These are phyloP conservation scores for Bucco capensis DNA, from an alignment of 2,113 vertebrate genomes.

Conservation along the genomic window DNA sequence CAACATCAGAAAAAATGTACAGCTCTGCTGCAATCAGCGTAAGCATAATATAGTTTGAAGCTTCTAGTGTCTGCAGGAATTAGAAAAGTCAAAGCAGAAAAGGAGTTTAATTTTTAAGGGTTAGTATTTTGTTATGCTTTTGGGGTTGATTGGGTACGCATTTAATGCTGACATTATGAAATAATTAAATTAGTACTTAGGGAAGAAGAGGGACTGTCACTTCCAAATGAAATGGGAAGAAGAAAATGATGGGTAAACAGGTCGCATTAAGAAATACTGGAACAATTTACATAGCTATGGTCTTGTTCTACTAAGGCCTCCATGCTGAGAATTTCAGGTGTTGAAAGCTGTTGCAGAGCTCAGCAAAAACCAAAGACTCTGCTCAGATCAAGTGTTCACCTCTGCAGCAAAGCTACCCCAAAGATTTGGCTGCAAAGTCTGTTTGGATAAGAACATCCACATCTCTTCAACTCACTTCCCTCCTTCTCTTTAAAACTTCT, in stretches of 20 bases:
- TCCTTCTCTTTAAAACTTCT: neutral
- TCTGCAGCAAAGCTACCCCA: neutral
- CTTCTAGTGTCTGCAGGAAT: neutral
- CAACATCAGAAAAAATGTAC: neutral
- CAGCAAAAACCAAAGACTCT: neutral
- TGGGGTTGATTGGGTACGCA: neutral
- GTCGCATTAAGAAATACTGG: neutral
- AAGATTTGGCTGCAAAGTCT: neutral
- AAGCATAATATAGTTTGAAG: neutral
- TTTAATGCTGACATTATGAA: neutral
- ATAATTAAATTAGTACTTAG: neutral
- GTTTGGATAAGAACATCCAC: neutral
- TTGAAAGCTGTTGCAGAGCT: neutral
- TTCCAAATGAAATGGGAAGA: neutral
- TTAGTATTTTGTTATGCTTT: neutral
- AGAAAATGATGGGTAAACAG: neutral
- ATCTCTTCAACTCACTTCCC: neutral
- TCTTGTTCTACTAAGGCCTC: neutral
- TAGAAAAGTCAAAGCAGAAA: neutral
- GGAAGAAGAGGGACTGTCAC: neutral
- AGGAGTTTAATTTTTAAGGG: slow-evolving; percentile 1
- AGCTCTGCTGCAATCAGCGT: neutral
- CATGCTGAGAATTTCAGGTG: neutral
- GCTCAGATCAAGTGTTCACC: neutral
- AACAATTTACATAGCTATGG: neutral